Percentiles rank a stretch among this genome's conserved stretches.
Evolutionary conservation across 2,797 vertebrate genomes (phyloP).

Genomic region (Sebastes melanostomus): DNA sequence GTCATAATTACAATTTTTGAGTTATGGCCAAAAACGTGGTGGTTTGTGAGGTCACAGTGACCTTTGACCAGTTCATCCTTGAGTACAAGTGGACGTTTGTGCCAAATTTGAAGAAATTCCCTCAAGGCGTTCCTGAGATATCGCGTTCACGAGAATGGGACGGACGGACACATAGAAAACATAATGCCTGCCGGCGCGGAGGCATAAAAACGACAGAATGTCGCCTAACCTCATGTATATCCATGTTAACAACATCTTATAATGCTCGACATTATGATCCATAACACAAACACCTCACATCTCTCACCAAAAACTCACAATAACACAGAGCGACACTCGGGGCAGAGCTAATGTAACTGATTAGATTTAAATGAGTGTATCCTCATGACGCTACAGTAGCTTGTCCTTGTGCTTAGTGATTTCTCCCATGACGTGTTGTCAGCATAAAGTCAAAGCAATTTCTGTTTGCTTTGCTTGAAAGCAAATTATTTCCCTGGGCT

Average conservation of each 20-base stretch:
- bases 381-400: conserved; percentile 47
- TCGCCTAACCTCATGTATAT: background rate
- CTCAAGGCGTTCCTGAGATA: background rate
- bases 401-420: conserved; percentile 54
- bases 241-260: background rate
- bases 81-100: too few species aligned
- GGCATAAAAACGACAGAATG: background rate
- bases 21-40: too few species aligned
- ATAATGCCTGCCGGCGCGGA: background rate
- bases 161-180: background rate
- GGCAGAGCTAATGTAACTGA: conserved; percentile 51
- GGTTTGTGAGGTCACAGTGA: too few species aligned
- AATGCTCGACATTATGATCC: background rate
- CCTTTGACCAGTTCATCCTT: too few species aligned
- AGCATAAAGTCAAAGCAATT: conserved; percentile 68
- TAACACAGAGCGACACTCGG: conserved; percentile 7
- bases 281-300: background rate
- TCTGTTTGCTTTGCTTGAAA: conserved; percentile 65
- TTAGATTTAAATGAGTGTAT: conserved; percentile 67
- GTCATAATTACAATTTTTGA: too few species aligned
- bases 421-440: conserved; percentile 56
- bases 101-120: background rate
- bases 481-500: conserved; percentile 63
- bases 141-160: background rate
- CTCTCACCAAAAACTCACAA: background rate